Evolutionary conservation across 2,797 vertebrate species (phyloP).

Genomic region (Platalea minor): DNA sequence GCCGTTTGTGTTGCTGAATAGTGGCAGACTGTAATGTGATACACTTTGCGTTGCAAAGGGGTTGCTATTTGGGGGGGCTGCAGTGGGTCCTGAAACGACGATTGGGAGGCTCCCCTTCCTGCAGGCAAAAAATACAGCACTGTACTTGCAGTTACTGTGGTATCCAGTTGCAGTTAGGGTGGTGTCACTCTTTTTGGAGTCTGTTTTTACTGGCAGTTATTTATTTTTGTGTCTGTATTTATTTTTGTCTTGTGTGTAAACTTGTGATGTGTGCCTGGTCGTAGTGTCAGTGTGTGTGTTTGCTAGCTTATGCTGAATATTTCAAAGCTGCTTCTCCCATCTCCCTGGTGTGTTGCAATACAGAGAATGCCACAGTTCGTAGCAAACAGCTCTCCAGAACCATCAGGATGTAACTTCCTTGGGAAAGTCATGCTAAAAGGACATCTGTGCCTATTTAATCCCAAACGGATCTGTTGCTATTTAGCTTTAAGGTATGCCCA

Average conservation of each 20-base stretch:
- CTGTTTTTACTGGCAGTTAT: background rate
- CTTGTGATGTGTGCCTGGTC: background rate
- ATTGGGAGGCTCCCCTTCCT: background rate
- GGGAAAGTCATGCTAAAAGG: background rate
- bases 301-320: background rate
- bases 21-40: background rate
- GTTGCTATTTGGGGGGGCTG: background rate
- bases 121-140: background rate
- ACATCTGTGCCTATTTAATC: slow-evolving; percentile 1
- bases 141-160: background rate
- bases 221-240: background rate
- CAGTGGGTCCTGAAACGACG: background rate
- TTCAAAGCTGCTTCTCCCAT: background rate
- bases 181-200: background rate
- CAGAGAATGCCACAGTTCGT: background rate
- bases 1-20: background rate
- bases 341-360: background rate
- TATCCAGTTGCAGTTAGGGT: background rate
- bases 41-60: background rate
- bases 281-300: background rate
- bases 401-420: background rate
- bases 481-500: background rate
- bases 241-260: background rate
- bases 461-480: background rate
- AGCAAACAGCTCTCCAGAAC: background rate